These are phyloP conservation scores for Polyommatus iphigenia DNA, from an alignment of 2,888 invertebrate genomes.

Conservation along the genomic window DNA sequence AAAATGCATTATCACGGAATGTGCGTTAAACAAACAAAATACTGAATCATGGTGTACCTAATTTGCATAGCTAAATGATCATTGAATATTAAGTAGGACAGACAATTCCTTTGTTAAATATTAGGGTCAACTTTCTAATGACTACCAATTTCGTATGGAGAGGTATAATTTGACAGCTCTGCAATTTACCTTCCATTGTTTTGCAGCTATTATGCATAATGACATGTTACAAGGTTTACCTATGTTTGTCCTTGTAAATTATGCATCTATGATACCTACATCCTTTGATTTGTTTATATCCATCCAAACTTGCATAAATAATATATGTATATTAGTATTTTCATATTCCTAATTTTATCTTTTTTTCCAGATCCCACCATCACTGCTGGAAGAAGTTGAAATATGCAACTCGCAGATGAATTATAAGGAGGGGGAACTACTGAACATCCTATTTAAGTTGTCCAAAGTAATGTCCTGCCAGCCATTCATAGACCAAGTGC, in stretches of 20 bases:
- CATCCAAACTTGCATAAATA: too few relatives aligned
- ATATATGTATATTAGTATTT: too few relatives aligned
- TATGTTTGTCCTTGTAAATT: background rate
- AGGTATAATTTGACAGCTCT: conserved; percentile 26
- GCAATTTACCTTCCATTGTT: conserved; percentile 13
- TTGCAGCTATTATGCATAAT: background rate
- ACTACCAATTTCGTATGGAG: background rate
- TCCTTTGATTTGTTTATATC: too few relatives aligned
- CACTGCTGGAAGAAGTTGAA: conserved; percentile 80
- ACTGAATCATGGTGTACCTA: background rate
- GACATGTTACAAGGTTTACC: background rate
- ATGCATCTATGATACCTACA: background rate
- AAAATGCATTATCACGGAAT: too few relatives aligned
- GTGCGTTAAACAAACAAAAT: background rate
- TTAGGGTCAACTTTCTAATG: background rate
- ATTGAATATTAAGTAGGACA: background rate
- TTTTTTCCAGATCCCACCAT: conserved; percentile 74
- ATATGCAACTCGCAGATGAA: conserved; percentile 88
- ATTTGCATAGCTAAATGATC: background rate
- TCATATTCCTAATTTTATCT: too few relatives aligned
- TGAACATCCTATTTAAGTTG: conserved; percentile 82
- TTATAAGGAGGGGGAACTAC: conserved; percentile 82
- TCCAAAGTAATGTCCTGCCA: conserved; percentile 85
- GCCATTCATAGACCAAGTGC: conserved; percentile 86
- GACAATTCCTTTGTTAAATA: background rate